Conservation (phyloP, 2,113 vertebrate species). For the Cyphomyrus discorhynchus region DNA sequence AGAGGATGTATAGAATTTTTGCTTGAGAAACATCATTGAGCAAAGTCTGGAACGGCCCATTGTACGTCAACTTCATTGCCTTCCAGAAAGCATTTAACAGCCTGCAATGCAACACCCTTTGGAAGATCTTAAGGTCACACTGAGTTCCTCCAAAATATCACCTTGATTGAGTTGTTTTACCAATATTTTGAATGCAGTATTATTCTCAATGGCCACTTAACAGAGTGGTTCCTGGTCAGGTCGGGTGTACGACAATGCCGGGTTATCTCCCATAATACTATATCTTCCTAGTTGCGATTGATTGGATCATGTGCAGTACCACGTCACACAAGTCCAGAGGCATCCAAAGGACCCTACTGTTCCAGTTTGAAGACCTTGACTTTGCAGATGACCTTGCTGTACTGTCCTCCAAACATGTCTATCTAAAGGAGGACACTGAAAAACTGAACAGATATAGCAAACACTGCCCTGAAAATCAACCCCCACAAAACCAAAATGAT, state of each 20-base stretch:
- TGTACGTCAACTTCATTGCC: not conserved
- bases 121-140: not conserved
- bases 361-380: slow-evolving; percentile 8
- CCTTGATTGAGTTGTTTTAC: not conserved
- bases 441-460: slow-evolving; percentile 5
- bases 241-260: not conserved
- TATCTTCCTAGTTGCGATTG: slow-evolving; percentile 8
- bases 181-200: not conserved
- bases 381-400: slow-evolving; percentile 12
- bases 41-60: not conserved
- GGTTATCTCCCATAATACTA: not conserved
- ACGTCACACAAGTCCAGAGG: slow-evolving; percentile 8
- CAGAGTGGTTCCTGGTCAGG: not conserved
- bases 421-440: slow-evolving; percentile 13
- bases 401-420: slow-evolving; percentile 2
- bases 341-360: not conserved
- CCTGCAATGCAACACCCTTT: not conserved
- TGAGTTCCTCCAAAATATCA: not conserved
- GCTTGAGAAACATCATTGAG: not conserved
- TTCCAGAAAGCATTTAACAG: not conserved
- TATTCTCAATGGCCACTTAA: not conserved
- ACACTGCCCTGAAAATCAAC: not conserved
- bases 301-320: slow-evolving; percentile 4
- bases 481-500: not conserved
- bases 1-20: not conserved